phyloP scores from a whole-genome alignment of 2,888 invertebrate genomes.

The Leucophenga montana region DNA sequence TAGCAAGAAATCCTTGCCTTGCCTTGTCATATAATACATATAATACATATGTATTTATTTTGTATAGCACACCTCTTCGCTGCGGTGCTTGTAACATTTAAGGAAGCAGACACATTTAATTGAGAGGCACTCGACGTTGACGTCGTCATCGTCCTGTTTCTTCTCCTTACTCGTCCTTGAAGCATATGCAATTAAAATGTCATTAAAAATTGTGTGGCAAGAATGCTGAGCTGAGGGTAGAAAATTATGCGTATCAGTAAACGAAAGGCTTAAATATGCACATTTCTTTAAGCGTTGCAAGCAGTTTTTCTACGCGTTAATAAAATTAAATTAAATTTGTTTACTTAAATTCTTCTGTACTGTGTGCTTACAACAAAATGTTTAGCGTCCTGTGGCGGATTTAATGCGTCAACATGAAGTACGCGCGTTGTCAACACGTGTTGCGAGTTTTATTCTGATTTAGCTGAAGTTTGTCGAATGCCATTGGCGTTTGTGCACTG shows the following conservation, averaged over 20 bases:
- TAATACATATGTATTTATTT: constrained; percentile 12
- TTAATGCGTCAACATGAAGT: background rate
- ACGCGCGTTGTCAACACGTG: constrained; percentile 7
- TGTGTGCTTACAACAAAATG: background rate
- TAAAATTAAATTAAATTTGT: constrained; percentile 9
- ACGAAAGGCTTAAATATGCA: too few relatives aligned
- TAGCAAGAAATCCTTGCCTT: constrained; percentile 34
- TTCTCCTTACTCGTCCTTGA: too few relatives aligned
- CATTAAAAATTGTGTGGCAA: constrained; percentile 50
- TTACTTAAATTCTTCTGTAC: background rate
- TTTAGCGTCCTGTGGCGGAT: constrained; percentile 10
- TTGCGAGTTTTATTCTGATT: background rate
- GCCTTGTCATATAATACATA: constrained; percentile 27
- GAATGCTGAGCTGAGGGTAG: constrained; percentile 20
- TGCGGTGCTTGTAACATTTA: constrained; percentile 40
- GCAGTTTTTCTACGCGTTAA: background rate
- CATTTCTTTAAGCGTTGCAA: too few relatives aligned
- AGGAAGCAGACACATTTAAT: constrained; percentile 62
- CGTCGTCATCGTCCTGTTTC: too few relatives aligned
- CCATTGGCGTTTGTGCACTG: background rate
- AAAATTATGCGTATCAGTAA: too few relatives aligned
- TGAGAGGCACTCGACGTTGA: constrained; percentile 60
- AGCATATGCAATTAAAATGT: constrained; percentile 58
- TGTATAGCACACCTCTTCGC: constrained; percentile 19
- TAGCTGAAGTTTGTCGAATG: background rate